These are phyloP conservation scores for Perithous albicinctus DNA, from an alignment of 2,888 invertebrate genomes.

Conservation along the genomic window DNA sequence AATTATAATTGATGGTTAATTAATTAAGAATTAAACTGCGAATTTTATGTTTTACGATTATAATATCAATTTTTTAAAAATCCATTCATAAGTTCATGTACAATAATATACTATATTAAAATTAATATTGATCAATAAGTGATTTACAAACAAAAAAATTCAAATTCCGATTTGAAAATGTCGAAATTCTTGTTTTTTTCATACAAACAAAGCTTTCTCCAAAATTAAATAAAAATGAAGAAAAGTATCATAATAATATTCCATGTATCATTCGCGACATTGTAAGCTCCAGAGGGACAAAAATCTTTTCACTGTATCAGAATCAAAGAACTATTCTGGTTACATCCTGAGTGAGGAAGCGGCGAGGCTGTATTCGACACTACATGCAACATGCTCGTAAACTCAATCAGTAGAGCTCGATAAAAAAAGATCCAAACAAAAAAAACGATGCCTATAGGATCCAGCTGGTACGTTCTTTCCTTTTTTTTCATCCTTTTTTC, in stretches of 20 bases:
- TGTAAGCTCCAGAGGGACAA: not conserved
- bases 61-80: too few relatives aligned
- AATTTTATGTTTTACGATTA: too few relatives aligned
- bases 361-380: not conserved
- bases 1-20: too few relatives aligned
- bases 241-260: not conserved
- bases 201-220: too few relatives aligned
- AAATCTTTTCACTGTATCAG: not conserved
- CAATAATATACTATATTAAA: too few relatives aligned
- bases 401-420: constrained; percentile 12
- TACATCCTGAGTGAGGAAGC: not conserved
- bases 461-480: not conserved
- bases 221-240: not conserved
- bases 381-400: constrained; percentile 13
- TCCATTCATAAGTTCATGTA: too few relatives aligned
- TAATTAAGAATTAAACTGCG: too few relatives aligned
- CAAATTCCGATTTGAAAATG: too few relatives aligned
- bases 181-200: too few relatives aligned
- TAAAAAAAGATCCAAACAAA: not conserved
- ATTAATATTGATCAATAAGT: too few relatives aligned
- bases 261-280: not conserved
- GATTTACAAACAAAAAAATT: too few relatives aligned
- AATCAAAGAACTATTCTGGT: not conserved
- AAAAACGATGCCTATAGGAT: not conserved
- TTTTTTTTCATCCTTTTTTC: too few relatives aligned